phyloP scores from a whole-genome alignment of 2,888 invertebrate species.

The Temnothorax unifasciatus region DNA sequence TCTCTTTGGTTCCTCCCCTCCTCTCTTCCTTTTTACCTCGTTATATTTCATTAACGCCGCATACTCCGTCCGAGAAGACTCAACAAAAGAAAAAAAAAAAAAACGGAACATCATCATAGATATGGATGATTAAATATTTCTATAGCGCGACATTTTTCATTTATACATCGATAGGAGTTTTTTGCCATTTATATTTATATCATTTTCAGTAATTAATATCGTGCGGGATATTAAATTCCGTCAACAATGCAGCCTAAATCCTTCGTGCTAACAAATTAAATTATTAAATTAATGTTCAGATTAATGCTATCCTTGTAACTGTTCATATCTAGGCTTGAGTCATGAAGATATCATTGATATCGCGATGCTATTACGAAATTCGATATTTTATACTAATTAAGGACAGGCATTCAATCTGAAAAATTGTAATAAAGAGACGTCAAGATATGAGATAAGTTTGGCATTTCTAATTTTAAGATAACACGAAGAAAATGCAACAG shows the following conservation, averaged over 20 bases:
- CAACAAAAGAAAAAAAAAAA: conserved; percentile 26
- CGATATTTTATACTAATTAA: conserved; percentile 59
- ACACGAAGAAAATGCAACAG: conserved; percentile 33
- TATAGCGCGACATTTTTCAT: neutral
- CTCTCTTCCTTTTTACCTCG: neutral
- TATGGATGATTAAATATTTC: conserved; percentile 27
- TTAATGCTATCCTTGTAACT: neutral
- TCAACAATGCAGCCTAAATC: neutral
- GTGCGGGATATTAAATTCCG: neutral
- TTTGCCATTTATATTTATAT: conserved; percentile 8
- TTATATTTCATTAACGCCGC: conserved; percentile 43
- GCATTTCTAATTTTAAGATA: conserved; percentile 1
- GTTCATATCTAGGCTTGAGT: neutral
- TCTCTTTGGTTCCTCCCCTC: neutral
- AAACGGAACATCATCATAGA: conserved; percentile 4
- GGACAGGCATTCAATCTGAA: conserved; percentile 12
- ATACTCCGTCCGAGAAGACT: neutral
- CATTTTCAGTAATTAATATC: conserved; percentile 16
- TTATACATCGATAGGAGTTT: neutral
- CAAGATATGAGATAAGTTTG: neutral
- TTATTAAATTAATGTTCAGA: conserved; percentile 21
- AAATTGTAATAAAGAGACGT: neutral
- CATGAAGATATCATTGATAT: neutral
- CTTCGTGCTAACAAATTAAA: conserved; percentile 6
- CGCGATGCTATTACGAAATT: conserved; percentile 64